Conservation (phyloP, 1,140 invertebrate species). For the Pantala flavescens region DNA sequence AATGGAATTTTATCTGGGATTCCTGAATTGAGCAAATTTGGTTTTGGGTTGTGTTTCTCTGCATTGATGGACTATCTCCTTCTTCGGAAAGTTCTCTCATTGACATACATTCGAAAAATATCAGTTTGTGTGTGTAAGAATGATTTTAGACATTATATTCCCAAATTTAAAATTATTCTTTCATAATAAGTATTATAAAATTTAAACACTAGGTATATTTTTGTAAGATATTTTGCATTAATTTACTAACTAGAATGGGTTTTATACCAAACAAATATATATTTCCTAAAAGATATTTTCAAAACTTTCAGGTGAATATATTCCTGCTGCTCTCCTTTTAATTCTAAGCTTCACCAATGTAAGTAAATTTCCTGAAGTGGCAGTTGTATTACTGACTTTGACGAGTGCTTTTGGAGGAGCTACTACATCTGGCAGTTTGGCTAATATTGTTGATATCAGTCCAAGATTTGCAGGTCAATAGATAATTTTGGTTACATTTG, state of each 20-base stretch:
- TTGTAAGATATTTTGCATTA: too few species aligned
- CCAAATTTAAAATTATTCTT: too few species aligned
- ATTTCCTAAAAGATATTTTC: too few species aligned
- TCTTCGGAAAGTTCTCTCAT: conserved; percentile 12
- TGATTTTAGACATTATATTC: too few species aligned
- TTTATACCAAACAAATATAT: too few species aligned
- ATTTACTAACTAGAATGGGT: too few species aligned
- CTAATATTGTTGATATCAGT: conserved; percentile 24
- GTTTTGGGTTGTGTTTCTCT: conserved; percentile 19
- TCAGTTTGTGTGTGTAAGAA: background rate
- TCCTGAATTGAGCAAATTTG: conserved; percentile 21
- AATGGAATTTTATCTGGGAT: conserved; percentile 20
- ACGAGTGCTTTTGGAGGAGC: conserved; percentile 20
- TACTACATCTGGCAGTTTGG: conserved; percentile 21
- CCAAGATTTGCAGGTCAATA: conserved; percentile 22
- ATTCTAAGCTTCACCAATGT: conserved; percentile 9
- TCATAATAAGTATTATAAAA: too few species aligned
- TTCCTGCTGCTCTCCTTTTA: conserved; percentile 19
- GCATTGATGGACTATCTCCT: conserved; percentile 18
- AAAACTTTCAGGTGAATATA: conserved; percentile 20
- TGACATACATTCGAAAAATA: conserved; percentile 19
- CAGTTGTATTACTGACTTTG: conserved; percentile 16
- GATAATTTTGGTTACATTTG: background rate
- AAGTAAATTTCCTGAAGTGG: conserved; percentile 7
- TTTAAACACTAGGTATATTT: too few species aligned